Conservation (phyloP, 2,113 vertebrate genomes). For the Tachysurus vachellii region DNA sequence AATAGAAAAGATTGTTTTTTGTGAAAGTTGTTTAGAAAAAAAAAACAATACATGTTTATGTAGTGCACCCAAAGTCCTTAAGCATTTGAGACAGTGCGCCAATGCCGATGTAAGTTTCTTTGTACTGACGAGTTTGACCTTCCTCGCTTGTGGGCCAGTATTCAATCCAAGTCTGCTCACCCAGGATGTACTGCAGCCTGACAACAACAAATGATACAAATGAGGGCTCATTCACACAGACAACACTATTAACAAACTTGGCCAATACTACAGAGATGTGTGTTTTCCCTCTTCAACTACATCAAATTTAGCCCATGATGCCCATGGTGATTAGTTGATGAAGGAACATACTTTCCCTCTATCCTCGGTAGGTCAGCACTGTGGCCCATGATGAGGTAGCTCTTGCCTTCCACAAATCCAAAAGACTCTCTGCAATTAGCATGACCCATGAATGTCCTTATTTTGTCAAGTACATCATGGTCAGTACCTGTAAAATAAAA, state of each 20-base stretch:
- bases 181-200: conserved; percentile 66
- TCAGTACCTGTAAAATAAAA: conserved; percentile 60
- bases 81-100: neutral
- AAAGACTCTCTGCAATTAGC: conserved; percentile 62
- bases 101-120: neutral
- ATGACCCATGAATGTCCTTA: conserved; percentile 61
- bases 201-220: neutral
- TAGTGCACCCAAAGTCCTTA: conserved; percentile 27
- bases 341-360: conserved; percentile 14
- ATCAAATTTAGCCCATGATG: neutral
- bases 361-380: conserved; percentile 34
- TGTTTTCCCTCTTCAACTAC: neutral
- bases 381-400: conserved; percentile 70
- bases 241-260: neutral
- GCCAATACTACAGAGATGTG: neutral
- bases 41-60: neutral
- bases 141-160: conserved; percentile 69
- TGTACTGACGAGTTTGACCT: conserved; percentile 28
- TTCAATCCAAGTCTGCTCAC: conserved; percentile 70
- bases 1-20: conserved; percentile 11
- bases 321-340: neutral
- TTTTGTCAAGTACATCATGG: conserved; percentile 18
- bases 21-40: neutral
- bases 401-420: conserved; percentile 44
- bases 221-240: neutral